Evolutionary conservation across 2,113 vertebrate genomes (phyloP), one percentile per base, ranked within the genome.

Genomic region (Myiozetetes cayanensis): DNA sequence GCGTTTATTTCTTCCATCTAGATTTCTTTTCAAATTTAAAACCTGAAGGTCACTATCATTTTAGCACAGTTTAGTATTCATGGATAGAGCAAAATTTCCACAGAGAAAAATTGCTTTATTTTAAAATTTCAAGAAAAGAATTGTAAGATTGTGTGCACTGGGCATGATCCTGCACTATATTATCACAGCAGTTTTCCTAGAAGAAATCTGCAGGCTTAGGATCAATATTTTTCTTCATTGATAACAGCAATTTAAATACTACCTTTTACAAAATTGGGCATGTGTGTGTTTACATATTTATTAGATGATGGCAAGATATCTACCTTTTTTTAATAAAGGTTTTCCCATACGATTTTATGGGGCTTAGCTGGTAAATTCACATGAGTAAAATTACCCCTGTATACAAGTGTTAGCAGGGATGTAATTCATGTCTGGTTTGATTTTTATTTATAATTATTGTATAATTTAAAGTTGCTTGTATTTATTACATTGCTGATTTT

Each of bases 1-100:
- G 74, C 47, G 53, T 93, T 93, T 89, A 89, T 96, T 93, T 91
- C 86, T 95, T 49, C 86, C 75, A 44, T 92, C n/a, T 91, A 74
- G 30, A 89, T 94, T 95, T 97, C 80, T 92, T 91, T 84, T 84
- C 61, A 81, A 81, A 95, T 94, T 94, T 94, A 87, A 94, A 96
- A 91, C 70, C 55, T 70, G 94, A 95, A 94, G 95, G 92, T 93
- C 85, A 66, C 73, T 75, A 37, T 67, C 44, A 63, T 93, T 96
- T 95, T 82, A 27, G 6, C 89, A 79, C 35, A 78, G 47, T 95
- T 96, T 78, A 79, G 88, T 93, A 90, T 95, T 92, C 79, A 79
- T 81, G 55, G 70, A 52, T 76, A 68, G 31, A 91, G 72, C 58
- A 80, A 83, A 85, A 94, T 93, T 96, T 94, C 24, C 39, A 43